phyloP scores from a whole-genome alignment of 2,888 invertebrate species.

The Macropis europaea region DNA sequence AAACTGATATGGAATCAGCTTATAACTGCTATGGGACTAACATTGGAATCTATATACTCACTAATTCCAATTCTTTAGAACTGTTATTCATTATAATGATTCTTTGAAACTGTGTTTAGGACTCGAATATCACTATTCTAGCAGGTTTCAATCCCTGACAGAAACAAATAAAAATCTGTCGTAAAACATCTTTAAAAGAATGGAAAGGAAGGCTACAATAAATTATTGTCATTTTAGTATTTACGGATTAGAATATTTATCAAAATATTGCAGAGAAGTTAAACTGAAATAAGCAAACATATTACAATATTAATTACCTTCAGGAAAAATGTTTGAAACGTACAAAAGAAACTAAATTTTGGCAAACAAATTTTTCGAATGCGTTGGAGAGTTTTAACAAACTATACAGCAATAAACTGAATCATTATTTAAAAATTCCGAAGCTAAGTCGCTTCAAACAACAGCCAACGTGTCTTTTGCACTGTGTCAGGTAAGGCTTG shows the following conservation, averaged over 20 bases:
- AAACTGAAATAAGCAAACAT: neutral
- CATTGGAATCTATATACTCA: no score
- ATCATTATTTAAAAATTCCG: constrained; percentile 50
- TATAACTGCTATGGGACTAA: no score
- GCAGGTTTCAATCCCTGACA: neutral
- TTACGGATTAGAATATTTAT: neutral
- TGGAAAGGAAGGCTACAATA: neutral
- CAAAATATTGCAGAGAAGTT: neutral
- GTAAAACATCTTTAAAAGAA: neutral
- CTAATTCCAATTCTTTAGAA: no score
- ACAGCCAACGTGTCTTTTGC: constrained; percentile 59
- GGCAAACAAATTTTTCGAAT: constrained; percentile 8
- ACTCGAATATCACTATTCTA: no score
- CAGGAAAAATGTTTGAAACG: constrained; percentile 5
- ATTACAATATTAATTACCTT: constrained; percentile 29
- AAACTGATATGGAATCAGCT: no score
- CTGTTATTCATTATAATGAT: no score
- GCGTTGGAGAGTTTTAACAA: constrained; percentile 12
- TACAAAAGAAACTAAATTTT: neutral
- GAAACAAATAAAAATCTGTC: neutral
- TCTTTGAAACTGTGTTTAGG: no score
- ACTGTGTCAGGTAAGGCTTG: no score
- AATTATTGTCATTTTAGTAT: neutral
- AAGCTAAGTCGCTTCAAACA: constrained; percentile 38
- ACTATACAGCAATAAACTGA: constrained; percentile 30